A percentile compares a stretch with the other conserved stretches of the same genome.
Conservation (phyloP, 2,888 invertebrate species). For the Eucriotettix oculatus region DNA sequence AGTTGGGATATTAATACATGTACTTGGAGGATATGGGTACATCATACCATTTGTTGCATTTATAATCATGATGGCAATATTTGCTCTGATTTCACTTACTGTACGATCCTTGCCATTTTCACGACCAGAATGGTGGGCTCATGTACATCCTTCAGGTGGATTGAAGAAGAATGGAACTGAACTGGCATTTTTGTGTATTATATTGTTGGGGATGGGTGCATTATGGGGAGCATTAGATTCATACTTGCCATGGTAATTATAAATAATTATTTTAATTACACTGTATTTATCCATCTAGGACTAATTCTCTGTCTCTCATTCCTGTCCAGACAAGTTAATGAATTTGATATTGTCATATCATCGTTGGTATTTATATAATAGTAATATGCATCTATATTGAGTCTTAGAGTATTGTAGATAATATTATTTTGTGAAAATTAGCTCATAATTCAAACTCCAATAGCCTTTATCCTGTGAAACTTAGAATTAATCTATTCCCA, state of each 20-base stretch:
- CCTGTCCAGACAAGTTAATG: no score
- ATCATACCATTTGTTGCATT: constrained; percentile 36
- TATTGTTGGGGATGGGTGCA: constrained; percentile 52
- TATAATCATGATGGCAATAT: constrained; percentile 40
- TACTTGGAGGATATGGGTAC: constrained; percentile 18
- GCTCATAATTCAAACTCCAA: no score
- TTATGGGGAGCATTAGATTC: constrained; percentile 70
- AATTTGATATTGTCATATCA: no score
- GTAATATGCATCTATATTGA: no score
- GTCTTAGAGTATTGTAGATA: no score
- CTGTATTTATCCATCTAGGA: no score
- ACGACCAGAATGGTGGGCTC: constrained; percentile 72
- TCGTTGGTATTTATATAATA: no score
- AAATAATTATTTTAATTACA: no score
- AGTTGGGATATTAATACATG: constrained; percentile 20
- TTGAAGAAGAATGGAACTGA: constrained; percentile 35
- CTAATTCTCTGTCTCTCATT: no score
- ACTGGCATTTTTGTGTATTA: constrained; percentile 48
- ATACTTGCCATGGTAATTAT: constrained; percentile 50
- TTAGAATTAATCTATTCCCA: no score
- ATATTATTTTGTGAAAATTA: no score
- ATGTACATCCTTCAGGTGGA: background rate
- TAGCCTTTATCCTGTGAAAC: no score
- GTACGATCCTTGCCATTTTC: constrained; percentile 27
- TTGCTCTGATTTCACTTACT: constrained; percentile 38